A percentile compares a stretch with the other conserved stretches of the same genome.
Conservation (phyloP, 2,113 vertebrate species). For the Bujurquina vittata region DNA sequence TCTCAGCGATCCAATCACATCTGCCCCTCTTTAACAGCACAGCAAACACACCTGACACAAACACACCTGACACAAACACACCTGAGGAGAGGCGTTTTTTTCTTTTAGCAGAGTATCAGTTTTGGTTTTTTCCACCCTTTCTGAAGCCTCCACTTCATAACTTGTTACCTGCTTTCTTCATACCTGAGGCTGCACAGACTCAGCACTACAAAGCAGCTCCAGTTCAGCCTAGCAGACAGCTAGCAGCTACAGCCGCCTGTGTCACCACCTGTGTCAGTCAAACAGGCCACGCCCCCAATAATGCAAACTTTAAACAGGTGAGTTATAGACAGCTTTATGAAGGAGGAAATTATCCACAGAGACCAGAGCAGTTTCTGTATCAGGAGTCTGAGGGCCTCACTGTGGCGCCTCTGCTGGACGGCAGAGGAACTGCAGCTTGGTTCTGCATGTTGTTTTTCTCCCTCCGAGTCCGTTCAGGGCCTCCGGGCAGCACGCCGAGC, state of each 20-base stretch:
- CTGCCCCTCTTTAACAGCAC: not conserved
- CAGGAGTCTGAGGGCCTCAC: not conserved
- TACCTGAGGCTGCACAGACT: not conserved
- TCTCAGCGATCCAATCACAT: not conserved
- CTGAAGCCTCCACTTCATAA: no score
- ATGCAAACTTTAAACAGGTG: not conserved
- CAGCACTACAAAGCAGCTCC: not conserved
- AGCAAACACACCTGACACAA: no score
- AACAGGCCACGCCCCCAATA: not conserved
- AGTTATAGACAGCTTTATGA: not conserved
- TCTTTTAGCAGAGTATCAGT: not conserved
- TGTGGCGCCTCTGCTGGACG: not conserved
- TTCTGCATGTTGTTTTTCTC: no score
- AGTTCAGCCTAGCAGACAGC: not conserved
- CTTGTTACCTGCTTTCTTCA: not conserved
- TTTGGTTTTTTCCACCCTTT: not conserved
- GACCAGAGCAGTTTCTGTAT: no score
- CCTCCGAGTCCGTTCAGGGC: no score
- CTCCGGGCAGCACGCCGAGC: not conserved
- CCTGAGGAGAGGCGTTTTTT: not conserved
- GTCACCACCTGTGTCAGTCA: not conserved
- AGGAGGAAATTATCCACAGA: not conserved
- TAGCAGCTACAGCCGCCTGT: not conserved
- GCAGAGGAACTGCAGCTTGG: not conserved
- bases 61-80: not conserved